Evolutionary conservation across 2,113 vertebrate species (phyloP).

Genomic region (Ptyas mucosa): DNA sequence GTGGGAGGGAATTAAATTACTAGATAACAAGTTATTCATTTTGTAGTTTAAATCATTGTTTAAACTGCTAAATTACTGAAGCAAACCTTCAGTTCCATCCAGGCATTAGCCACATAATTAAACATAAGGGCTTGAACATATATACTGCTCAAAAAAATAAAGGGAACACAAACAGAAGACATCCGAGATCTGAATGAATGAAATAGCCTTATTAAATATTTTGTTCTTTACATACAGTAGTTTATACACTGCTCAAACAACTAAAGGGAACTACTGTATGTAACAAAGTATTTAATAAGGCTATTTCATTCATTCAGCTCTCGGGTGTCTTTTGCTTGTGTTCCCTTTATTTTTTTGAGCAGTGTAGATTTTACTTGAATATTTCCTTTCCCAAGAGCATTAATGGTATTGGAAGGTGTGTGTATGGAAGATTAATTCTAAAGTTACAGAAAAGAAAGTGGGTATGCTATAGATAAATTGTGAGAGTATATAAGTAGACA

Average conservation of each 20-base stretch:
- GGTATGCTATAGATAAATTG: background rate
- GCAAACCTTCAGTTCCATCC: background rate
- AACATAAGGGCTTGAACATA: background rate
- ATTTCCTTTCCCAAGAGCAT: background rate
- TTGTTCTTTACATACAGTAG: too few species aligned
- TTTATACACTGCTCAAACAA: too few species aligned
- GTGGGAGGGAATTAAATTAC: background rate
- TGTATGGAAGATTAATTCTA: background rate
- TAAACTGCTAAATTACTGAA: background rate
- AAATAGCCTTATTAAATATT: too few species aligned
- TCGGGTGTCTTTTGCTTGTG: too few species aligned
- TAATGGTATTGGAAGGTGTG: background rate
- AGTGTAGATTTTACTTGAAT: background rate
- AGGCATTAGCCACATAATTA: background rate
- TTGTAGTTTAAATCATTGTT: background rate
- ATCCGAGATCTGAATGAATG: too few species aligned
- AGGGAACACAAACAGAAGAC: too few species aligned
- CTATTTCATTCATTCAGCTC: too few species aligned
- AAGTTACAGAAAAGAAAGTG: background rate
- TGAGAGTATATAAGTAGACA: background rate
- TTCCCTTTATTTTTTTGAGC: too few species aligned
- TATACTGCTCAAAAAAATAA: too few species aligned
- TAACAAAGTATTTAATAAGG: too few species aligned
- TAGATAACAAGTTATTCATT: background rate
- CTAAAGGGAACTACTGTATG: too few species aligned